Conservation (phyloP, 2,888 invertebrate species). For the Ichneumon xanthorius region DNA sequence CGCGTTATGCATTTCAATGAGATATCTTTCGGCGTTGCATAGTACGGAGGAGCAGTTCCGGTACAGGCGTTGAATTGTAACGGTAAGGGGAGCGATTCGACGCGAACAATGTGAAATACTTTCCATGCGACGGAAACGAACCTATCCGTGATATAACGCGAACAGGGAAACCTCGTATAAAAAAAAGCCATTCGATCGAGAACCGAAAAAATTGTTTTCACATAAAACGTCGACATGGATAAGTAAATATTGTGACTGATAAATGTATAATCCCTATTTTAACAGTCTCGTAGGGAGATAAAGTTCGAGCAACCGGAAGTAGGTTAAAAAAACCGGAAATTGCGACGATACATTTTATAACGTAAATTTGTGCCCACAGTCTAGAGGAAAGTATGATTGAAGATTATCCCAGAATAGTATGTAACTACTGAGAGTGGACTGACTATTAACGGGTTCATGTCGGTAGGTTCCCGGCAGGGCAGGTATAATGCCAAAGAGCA, state of each 20-base stretch:
- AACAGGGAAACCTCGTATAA: background rate
- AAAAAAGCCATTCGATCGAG: background rate
- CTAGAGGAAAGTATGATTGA: background rate
- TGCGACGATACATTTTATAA: too few relatives aligned
- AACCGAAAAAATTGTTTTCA: background rate
- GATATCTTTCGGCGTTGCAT: constrained; percentile 33
- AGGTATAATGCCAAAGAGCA: background rate
- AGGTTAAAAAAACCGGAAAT: too few relatives aligned
- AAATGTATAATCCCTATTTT: too few relatives aligned
- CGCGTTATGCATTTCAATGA: constrained; percentile 66
- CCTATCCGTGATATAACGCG: background rate
- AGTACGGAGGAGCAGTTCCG: background rate
- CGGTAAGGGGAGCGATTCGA: background rate
- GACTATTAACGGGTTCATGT: background rate
- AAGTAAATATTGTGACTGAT: too few relatives aligned
- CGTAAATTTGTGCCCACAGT: too few relatives aligned
- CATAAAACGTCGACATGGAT: background rate
- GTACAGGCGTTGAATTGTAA: background rate
- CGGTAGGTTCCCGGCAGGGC: background rate
- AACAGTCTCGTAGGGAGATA: too few relatives aligned
- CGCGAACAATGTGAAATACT: constrained; percentile 8
- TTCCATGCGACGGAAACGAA: background rate
- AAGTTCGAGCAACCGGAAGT: too few relatives aligned
- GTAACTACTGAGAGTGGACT: background rate
- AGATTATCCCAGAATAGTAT: constrained; percentile 1